A percentile compares a stretch with the other conserved stretches of the same genome.
phyloP scores from a whole-genome alignment of 2,888 invertebrate species.

The Patella ulyssiponensis region DNA sequence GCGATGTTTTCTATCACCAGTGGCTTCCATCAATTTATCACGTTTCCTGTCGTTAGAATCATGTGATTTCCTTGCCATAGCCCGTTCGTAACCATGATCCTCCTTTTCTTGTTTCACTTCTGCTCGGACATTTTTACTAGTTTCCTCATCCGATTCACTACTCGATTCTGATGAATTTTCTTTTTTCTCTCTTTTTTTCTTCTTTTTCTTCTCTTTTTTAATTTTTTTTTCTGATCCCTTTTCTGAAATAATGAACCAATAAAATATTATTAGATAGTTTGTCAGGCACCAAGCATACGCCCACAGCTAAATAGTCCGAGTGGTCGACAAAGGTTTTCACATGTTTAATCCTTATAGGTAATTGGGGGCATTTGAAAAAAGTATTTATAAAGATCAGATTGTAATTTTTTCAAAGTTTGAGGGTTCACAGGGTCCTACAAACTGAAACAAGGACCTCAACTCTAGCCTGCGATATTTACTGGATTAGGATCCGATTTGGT shows the following conservation, averaged over 20 bases:
- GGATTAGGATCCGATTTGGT: no score
- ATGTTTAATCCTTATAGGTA: no score
- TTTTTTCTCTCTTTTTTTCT: constrained; percentile 49
- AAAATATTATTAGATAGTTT: no score
- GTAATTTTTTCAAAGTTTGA: no score
- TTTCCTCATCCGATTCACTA: constrained; percentile 19
- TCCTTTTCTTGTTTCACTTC: constrained; percentile 47
- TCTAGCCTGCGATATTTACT: no score
- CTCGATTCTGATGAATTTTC: constrained; percentile 33
- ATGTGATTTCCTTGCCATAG: constrained; percentile 14
- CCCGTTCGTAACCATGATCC: constrained; percentile 47
- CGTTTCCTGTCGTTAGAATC: background rate
- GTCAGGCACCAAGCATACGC: no score
- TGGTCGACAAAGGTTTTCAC: no score
- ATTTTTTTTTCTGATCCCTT: constrained; percentile 32
- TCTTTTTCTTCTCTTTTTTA: constrained; percentile 54
- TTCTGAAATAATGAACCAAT: constrained; percentile 1
- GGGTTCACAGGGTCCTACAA: no score
- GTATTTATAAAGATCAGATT: no score
- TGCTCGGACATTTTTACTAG: constrained; percentile 1
- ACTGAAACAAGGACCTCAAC: no score
- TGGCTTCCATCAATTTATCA: background rate
- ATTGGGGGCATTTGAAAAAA: no score
- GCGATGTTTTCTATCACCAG: constrained; percentile 14
- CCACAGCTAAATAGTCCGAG: no score